Evolutionary conservation across 1,140 invertebrate genomes (phyloP).

Genomic region (Neodiprion lecontei): DNA sequence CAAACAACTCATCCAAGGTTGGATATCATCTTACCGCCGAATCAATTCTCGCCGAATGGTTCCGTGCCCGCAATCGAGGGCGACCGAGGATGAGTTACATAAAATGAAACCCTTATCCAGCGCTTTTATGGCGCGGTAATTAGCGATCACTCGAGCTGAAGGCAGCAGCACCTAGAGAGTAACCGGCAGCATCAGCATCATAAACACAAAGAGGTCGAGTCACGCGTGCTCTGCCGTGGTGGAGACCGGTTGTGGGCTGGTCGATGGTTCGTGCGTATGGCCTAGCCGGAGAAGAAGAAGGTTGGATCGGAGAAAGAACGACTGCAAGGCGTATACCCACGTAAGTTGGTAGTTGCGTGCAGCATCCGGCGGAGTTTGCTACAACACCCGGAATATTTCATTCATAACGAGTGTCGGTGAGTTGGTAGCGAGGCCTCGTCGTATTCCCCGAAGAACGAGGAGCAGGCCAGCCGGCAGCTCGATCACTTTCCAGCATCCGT

Average conservation of each 20-base stretch:
- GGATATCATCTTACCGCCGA: too few species aligned
- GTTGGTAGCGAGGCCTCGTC: background rate
- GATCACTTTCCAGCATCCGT: background rate
- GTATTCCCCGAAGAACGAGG: background rate
- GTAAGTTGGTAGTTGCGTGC: conserved; percentile 39
- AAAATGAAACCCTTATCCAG: too few species aligned
- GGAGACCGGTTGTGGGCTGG: background rate
- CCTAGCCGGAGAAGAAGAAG: background rate
- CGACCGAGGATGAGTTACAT: too few species aligned
- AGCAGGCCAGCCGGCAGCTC: background rate
- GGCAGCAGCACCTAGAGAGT: background rate
- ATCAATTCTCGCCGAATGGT: too few species aligned
- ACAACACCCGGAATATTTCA: conserved; percentile 53
- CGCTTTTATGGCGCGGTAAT: background rate
- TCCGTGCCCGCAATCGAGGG: too few species aligned
- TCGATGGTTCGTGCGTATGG: background rate
- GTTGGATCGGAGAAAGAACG: background rate
- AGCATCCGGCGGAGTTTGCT: conserved; percentile 28
- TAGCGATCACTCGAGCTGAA: background rate
- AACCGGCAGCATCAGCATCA: too few species aligned
- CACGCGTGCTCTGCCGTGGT: conserved; percentile 20
- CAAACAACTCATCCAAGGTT: too few species aligned
- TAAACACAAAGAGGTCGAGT: background rate
- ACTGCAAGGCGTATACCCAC: background rate
- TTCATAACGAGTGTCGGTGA: conserved; percentile 46